These are phyloP conservation scores for Batillaria attramentaria DNA, from an alignment of 1,140 invertebrate species.

Conservation along the genomic window DNA sequence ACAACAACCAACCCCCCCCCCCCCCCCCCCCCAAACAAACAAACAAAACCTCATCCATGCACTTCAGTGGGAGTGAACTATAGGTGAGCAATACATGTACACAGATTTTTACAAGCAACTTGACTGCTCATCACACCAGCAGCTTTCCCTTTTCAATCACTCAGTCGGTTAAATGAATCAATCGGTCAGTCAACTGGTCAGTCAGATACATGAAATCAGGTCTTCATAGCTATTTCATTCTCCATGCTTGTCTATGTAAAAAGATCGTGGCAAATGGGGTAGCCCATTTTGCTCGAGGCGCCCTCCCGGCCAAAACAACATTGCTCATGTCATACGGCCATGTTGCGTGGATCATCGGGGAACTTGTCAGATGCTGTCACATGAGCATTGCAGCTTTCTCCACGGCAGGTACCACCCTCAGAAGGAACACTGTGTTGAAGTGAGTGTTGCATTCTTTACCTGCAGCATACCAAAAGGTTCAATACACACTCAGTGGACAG, in stretches of 20 bases:
- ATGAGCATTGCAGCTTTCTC: slow-evolving; percentile 60
- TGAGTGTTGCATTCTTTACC: too few species aligned
- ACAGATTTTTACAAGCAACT: too few species aligned
- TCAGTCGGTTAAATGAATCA: background rate
- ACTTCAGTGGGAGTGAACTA: too few species aligned
- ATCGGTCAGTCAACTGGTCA: background rate
- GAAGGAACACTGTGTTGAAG: slow-evolving; percentile 61
- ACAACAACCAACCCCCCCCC: too few species aligned
- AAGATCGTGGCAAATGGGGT: slow-evolving; percentile 57
- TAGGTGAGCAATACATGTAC: too few species aligned
- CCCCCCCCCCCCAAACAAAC: too few species aligned
- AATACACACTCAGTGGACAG: too few species aligned
- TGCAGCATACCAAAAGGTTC: too few species aligned
- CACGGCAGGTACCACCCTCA: slow-evolving; percentile 47
- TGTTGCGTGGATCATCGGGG: slow-evolving; percentile 54
- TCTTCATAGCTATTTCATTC: background rate
- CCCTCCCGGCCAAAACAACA: slow-evolving; percentile 41
- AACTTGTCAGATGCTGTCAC: slow-evolving; percentile 51
- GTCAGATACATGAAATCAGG: background rate
- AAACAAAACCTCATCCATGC: too few species aligned
- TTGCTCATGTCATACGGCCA: slow-evolving; percentile 53
- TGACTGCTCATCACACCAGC: too few species aligned
- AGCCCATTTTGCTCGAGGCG: slow-evolving; percentile 47
- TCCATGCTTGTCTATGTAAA: slow-evolving; percentile 1
- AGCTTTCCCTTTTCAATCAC: too few species aligned